phyloP scores from a whole-genome alignment of 1,140 invertebrate species.

The Dendroctonus valens region DNA sequence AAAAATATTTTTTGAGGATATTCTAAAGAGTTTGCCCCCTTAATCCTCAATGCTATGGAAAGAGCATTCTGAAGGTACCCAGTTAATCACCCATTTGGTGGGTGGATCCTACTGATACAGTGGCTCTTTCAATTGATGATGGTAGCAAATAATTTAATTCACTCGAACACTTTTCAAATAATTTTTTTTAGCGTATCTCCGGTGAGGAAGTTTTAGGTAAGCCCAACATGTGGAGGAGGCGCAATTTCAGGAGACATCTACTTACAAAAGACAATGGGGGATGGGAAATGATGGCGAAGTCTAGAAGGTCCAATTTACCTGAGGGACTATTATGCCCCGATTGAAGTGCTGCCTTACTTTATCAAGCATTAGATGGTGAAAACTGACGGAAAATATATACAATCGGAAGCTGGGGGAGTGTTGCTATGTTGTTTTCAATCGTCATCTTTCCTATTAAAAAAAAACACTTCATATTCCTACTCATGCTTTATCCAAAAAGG shows the following conservation, averaged over 20 bases:
- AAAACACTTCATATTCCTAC: no score
- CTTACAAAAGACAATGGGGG: slow-evolving; percentile 69
- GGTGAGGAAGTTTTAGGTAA: slow-evolving; percentile 84
- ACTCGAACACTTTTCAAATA: neutral
- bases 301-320: slow-evolving; percentile 65
- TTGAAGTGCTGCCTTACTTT: slow-evolving; percentile 68
- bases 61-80: slow-evolving; percentile 64
- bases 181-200: slow-evolving; percentile 67
- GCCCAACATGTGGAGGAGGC: slow-evolving; percentile 68
- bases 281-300: slow-evolving; percentile 53
- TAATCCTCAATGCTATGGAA: slow-evolving; percentile 62
- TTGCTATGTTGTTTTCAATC: no score
- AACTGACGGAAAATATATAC: no score
- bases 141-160: slow-evolving; percentile 15
- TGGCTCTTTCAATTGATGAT: slow-evolving; percentile 33
- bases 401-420: no score
- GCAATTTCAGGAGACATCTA: slow-evolving; percentile 70
- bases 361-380: slow-evolving; percentile 34
- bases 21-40: slow-evolving; percentile 65
- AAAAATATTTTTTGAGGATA: slow-evolving; percentile 62
- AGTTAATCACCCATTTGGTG: slow-evolving; percentile 90
- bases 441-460: no score
- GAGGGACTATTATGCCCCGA: slow-evolving; percentile 62
- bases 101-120: slow-evolving; percentile 68
- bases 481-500: no score